Evolutionary conservation across 2,797 vertebrate species (phyloP).

Genomic region (Carduelis carduelis): DNA sequence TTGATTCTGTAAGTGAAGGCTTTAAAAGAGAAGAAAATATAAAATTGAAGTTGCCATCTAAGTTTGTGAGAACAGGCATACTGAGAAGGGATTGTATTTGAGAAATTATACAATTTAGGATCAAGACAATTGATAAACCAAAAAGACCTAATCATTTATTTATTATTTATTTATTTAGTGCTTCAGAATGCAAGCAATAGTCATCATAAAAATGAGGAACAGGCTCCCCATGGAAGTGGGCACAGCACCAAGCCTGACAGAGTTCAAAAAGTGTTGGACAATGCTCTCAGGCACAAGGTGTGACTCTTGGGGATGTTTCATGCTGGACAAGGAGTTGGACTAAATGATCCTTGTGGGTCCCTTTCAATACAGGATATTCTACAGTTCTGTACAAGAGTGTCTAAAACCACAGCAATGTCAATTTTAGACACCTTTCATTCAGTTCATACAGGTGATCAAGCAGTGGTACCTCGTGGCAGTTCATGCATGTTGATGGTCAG

Average conservation of each 20-base stretch:
- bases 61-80: neutral
- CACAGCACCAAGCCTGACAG: neutral
- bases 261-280: neutral
- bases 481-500: neutral
- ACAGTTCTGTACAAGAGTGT: neutral
- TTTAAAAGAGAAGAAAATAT: neutral
- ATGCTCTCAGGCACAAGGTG: neutral
- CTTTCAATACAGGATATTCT: neutral
- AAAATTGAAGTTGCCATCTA: neutral
- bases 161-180: no score
- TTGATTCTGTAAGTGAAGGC: neutral
- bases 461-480: fast-evolving
- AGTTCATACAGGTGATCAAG: neutral
- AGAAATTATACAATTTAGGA: neutral
- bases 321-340: neutral
- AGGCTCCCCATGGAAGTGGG: neutral
- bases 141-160: neutral
- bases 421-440: neutral
- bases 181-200: neutral
- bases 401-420: neutral
- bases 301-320: neutral
- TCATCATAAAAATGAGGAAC: neutral
- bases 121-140: neutral
- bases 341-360: neutral
- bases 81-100: neutral